Evolutionary conservation across 2,113 vertebrate species (phyloP).

Genomic region (Centropus bengalensis): DNA sequence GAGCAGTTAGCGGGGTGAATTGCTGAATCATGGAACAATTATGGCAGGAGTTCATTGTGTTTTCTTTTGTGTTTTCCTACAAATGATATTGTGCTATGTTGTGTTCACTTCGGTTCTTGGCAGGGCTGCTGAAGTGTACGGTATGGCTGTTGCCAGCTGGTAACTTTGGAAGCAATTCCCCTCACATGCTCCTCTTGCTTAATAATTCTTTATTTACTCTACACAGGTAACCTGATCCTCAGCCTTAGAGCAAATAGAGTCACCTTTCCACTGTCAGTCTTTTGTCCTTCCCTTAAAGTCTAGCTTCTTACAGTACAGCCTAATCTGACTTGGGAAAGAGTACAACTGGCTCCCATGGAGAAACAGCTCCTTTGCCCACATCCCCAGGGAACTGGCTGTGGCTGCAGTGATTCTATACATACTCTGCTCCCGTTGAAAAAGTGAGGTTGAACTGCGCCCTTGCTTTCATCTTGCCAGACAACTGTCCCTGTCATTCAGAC

Average conservation of each 20-base stretch:
- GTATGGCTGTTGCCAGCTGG: conserved; percentile 59
- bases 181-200: neutral
- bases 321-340: neutral
- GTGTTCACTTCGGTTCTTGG: conserved; percentile 12
- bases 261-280: neutral
- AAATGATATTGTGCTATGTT: conserved; percentile 28
- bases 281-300: neutral
- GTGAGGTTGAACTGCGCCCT: neutral
- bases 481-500: neutral
- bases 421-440: neutral
- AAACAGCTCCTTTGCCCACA: neutral
- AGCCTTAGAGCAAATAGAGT: neutral
- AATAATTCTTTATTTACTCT: conserved; percentile 10
- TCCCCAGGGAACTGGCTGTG: neutral
- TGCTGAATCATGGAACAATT: conserved; percentile 76
- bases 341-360: neutral
- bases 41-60: conserved; percentile 39
- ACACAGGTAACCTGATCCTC: neutral
- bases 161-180: conserved; percentile 34
- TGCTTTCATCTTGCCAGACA: neutral
- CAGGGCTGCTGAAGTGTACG: conserved; percentile 36
- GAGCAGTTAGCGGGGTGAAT: conserved; percentile 65
- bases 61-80: conserved; percentile 25
- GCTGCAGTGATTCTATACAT: neutral
- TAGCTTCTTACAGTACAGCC: neutral